A percentile compares a stretch with the other conserved stretches of the same genome.
These are phyloP conservation scores for Isoperla grammatica DNA, from an alignment of 2,888 invertebrate species.

Conservation along the genomic window DNA sequence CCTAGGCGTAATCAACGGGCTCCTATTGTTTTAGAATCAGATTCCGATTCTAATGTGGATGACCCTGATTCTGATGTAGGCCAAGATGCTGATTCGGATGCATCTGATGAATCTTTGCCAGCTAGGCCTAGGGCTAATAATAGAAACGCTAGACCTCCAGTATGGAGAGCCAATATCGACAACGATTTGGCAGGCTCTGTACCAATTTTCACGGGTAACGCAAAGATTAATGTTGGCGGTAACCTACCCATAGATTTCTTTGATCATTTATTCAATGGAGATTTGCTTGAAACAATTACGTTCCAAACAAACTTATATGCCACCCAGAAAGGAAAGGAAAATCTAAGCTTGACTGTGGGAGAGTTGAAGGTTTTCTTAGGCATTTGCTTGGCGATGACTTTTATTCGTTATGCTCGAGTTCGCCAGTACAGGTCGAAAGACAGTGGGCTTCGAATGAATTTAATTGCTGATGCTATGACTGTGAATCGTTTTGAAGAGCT, in stretches of 20 bases:
- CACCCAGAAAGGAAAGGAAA: conserved; percentile 19
- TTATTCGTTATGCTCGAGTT: conserved; percentile 24
- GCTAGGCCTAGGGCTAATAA: no score
- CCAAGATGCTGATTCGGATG: no score
- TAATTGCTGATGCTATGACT: conserved; percentile 28
- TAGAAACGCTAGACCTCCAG: no score
- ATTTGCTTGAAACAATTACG: conserved; percentile 22
- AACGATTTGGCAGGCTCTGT: background rate
- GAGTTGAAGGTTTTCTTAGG: conserved; percentile 29
- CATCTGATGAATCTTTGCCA: no score
- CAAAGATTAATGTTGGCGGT: background rate
- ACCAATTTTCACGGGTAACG: background rate
- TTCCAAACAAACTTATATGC: conserved; percentile 23
- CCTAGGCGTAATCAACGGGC: no score
- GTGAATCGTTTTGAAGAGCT: conserved; percentile 29
- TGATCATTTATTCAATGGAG: conserved; percentile 24
- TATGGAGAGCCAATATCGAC: no score
- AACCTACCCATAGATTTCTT: conserved; percentile 23
- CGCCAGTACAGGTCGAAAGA: conserved; percentile 24
- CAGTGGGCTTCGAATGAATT: conserved; percentile 20
- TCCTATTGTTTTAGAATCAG: no score
- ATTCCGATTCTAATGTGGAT: no score
- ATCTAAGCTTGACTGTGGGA: background rate
- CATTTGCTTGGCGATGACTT: conserved; percentile 27
- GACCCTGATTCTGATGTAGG: no score